Percentiles rank a stretch among this genome's conserved stretches.
Evolutionary conservation across 37 sponge, comb jelly and placozoan genomes (phyloP).

Genomic region (Lycopodina hypogea): DNA sequence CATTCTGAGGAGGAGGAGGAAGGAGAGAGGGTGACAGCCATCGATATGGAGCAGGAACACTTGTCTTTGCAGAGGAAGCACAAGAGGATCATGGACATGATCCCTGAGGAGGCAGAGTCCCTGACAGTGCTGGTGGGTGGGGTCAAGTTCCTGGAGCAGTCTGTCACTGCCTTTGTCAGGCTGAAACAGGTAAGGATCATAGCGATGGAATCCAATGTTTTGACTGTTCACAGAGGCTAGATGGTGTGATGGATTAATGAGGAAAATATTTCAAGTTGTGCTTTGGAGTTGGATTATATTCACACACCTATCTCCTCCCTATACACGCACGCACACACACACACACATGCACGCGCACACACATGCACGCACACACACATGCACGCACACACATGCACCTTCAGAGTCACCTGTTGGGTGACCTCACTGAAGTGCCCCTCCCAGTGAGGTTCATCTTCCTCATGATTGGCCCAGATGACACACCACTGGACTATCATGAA

Average conservation of each 20-base stretch:
- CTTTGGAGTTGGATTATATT: too few relatives aligned
- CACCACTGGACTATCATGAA: conserved; percentile 71
- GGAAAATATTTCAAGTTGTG: too few relatives aligned
- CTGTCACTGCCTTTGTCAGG: conserved; percentile 77
- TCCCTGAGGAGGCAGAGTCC: conserved; percentile 68
- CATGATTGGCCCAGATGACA: conserved; percentile 65
- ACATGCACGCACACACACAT: too few relatives aligned
- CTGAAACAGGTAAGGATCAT: conserved; percentile 41
- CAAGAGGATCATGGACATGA: conserved; percentile 21
- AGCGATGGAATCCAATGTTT: too few relatives aligned
- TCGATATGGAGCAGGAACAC: background rate
- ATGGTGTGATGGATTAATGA: too few relatives aligned
- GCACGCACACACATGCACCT: too few relatives aligned
- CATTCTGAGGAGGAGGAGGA: background rate
- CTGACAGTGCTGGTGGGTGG: conserved; percentile 84
- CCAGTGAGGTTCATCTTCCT: conserved; percentile 86
- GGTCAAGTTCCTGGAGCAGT: conserved; percentile 61
- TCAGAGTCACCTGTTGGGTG: conserved; percentile 55
- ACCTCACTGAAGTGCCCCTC: conserved; percentile 80
- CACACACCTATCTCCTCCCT: too few relatives aligned
- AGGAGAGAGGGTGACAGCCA: background rate
- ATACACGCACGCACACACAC: too few relatives aligned
- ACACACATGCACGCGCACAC: too few relatives aligned
- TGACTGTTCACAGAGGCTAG: too few relatives aligned
- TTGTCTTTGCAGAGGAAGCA: background rate